Conservation (phyloP, 2,888 invertebrate genomes). For the Pseudanteris insignis region DNA sequence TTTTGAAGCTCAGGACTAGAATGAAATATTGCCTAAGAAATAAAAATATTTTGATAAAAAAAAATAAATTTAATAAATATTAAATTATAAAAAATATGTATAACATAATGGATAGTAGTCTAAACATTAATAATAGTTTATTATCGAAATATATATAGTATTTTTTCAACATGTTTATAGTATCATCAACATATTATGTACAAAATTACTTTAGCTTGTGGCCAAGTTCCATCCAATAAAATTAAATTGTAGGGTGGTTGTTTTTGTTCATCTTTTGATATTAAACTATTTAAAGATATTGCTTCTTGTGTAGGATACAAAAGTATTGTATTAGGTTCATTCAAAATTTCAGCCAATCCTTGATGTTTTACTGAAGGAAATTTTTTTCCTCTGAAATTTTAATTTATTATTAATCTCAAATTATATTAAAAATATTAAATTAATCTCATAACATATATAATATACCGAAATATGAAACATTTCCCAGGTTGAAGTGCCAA, state of each 20-base stretch:
- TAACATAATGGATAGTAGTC: no score
- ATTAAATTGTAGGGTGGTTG: constrained; percentile 82
- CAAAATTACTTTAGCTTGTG: no score
- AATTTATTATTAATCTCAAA: constrained; percentile 55
- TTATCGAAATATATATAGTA: no score
- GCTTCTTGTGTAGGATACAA: constrained; percentile 84
- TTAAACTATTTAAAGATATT: constrained; percentile 72
- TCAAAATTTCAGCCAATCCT: constrained; percentile 75
- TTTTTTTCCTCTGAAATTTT: constrained; percentile 83
- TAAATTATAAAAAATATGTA: constrained; percentile 4
- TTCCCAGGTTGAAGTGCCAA: constrained; percentile 78
- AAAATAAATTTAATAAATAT: background rate
- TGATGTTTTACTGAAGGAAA: constrained; percentile 77
- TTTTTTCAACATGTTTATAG: no score
- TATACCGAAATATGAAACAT: constrained; percentile 71
- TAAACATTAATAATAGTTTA: no score
- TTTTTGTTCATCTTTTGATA: constrained; percentile 61
- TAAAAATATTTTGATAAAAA: constrained; percentile 6
- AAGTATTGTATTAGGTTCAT: constrained; percentile 75
- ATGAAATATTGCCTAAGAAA: constrained; percentile 78
- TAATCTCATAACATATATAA: no score
- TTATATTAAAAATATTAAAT: constrained; percentile 4
- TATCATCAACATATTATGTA: no score
- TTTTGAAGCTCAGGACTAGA: constrained; percentile 80
- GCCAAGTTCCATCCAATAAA: constrained; percentile 92